phyloP scores from a whole-genome alignment of 2,797 vertebrate species.

The Cirrhinus mrigala region DNA sequence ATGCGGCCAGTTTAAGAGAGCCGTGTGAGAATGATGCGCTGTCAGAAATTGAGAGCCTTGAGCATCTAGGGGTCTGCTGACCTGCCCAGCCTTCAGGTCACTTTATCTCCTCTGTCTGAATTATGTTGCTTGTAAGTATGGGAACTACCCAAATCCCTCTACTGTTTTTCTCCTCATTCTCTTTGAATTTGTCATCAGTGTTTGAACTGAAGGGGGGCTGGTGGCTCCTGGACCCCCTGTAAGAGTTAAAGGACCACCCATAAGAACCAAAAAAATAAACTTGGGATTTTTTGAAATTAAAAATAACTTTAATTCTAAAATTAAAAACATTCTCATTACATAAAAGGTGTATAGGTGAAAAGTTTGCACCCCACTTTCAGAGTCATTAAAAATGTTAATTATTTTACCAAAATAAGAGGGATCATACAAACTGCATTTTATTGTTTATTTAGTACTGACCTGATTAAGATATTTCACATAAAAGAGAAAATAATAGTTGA shows the following conservation, averaged over 20 bases:
- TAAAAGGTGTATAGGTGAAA: neutral
- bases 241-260: neutral
- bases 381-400: no score
- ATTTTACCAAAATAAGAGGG: no score
- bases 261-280: neutral
- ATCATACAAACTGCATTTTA: no score
- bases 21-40: conserved; percentile 31
- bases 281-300: neutral
- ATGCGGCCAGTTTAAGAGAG: neutral
- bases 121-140: conserved; percentile 4
- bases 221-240: neutral
- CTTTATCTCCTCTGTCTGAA: conserved; percentile 24
- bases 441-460: no score
- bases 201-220: neutral
- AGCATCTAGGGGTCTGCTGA: conserved; percentile 32
- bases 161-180: conserved; percentile 3
- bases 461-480: no score
- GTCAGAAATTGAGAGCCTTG: conserved; percentile 4
- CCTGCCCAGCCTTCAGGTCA: conserved; percentile 26
- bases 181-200: conserved; percentile 26
- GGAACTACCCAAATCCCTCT: conserved; percentile 2
- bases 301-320: neutral
- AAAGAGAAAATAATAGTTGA: no score
- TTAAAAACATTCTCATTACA: neutral
- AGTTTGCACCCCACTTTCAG: no score